phyloP scores from a whole-genome alignment of 2,113 vertebrate species.

The Podilymbus podiceps region DNA sequence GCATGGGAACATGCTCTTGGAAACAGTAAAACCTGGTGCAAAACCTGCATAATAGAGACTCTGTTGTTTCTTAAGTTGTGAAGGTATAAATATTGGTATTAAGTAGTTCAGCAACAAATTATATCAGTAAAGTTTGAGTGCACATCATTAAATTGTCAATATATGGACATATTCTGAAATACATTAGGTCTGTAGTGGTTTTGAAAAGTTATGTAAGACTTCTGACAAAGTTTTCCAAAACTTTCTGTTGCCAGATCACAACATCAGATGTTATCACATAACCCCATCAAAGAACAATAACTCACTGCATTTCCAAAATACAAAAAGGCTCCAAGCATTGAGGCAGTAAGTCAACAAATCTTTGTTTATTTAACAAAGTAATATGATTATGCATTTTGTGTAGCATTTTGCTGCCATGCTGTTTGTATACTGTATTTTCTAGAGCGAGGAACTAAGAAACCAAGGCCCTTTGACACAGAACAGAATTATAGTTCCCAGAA shows the following conservation, averaged over 20 bases:
- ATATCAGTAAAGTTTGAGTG: background rate
- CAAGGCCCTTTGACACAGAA: background rate
- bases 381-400: background rate
- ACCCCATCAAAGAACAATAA: background rate
- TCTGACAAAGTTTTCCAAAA: background rate
- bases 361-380: background rate
- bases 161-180: background rate
- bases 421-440: background rate
- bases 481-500: background rate
- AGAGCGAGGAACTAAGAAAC: background rate
- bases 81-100: background rate
- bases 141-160: background rate
- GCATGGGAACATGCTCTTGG: background rate
- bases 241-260: background rate
- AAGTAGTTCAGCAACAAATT: background rate
- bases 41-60: background rate
- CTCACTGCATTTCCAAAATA: slow-evolving; percentile 18
- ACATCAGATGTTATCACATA: background rate
- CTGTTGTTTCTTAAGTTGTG: background rate
- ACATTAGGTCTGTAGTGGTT: background rate
- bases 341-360: background rate
- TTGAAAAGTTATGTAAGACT: background rate
- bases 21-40: background rate
- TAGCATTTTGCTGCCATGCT: background rate
- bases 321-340: background rate